Percentiles rank a stretch among this genome's conserved stretches.
Evolutionary conservation across 2,797 vertebrate species (phyloP).

Genomic region (Acrossocheilus wenchowensis): DNA sequence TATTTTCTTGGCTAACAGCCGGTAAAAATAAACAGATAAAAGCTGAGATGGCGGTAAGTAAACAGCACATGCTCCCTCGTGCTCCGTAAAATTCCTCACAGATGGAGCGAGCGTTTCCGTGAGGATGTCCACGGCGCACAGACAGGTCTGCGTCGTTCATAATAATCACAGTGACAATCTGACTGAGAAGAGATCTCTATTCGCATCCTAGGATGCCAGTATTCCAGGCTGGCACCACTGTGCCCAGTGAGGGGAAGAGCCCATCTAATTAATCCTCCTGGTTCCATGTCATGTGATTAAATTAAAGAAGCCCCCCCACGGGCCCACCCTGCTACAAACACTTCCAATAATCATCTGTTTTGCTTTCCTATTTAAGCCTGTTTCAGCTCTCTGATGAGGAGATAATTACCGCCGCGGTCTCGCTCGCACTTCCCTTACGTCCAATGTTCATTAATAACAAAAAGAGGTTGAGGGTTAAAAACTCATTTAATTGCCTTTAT

Average conservation of each 20-base stretch:
- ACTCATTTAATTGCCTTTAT: constrained; percentile 99
- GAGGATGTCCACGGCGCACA: constrained; percentile 8
- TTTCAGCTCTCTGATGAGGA: constrained; percentile 89
- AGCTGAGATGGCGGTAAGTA: constrained; percentile 22
- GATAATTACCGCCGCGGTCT: constrained; percentile 98
- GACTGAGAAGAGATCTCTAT: constrained; percentile 76
- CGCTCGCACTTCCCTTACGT: constrained; percentile 79
- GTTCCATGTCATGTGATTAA: constrained; percentile 93
- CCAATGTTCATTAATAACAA: constrained; percentile 98
- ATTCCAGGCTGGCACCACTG: constrained; percentile 76
- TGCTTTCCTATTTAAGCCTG: constrained; percentile 97
- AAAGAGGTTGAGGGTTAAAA: constrained; percentile 99
- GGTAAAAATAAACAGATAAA: constrained; percentile 30
- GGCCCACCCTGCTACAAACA: constrained; percentile 90
- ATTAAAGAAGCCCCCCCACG: constrained; percentile 83
- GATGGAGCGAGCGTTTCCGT: constrained; percentile 23
- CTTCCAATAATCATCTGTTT: constrained; percentile 93
- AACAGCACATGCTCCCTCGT: constrained; percentile 35
- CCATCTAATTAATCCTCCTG: constrained; percentile 96
- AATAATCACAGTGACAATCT: constrained; percentile 79
- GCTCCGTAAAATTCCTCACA: constrained; percentile 27
- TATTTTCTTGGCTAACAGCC: constrained; percentile 31
- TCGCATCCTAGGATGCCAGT: constrained; percentile 82
- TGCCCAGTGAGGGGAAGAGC: constrained; percentile 84
- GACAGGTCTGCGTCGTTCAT: constrained; percentile 54